Evolutionary conservation across 2,797 vertebrate species (phyloP).

Genomic region (Pteropus rufus): DNA sequence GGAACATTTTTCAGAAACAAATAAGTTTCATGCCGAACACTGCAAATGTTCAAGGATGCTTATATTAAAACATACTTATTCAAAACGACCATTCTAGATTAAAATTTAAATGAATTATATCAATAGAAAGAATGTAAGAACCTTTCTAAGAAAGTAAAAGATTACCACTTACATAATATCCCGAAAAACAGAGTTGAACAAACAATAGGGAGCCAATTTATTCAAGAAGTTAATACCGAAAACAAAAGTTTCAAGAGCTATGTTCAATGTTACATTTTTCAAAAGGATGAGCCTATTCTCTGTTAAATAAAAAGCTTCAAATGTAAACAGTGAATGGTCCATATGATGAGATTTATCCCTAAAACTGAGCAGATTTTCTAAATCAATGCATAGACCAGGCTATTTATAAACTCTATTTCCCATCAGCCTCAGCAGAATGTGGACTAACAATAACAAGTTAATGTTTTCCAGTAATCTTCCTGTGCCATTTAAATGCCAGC

Average conservation of each 20-base stretch:
- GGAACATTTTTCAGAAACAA: neutral
- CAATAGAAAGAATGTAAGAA: neutral
- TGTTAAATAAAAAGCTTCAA: conserved; percentile 58
- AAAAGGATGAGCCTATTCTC: conserved; percentile 53
- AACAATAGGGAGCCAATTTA: conserved; percentile 21
- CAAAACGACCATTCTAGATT: conserved; percentile 17
- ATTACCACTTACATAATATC: neutral
- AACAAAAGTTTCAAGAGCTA: conserved; percentile 36
- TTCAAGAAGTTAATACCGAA: conserved; percentile 31
- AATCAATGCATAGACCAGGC: conserved; percentile 74
- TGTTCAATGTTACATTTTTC: conserved; percentile 28
- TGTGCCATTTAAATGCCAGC: conserved; percentile 81
- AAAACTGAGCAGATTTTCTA: conserved; percentile 81
- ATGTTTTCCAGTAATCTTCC: conserved; percentile 87
- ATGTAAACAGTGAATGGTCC: conserved; percentile 71
- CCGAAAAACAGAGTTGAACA: conserved; percentile 12
- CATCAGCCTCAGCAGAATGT: conserved; percentile 81
- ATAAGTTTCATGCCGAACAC: neutral
- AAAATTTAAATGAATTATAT: conserved; percentile 39
- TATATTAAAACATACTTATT: conserved; percentile 46
- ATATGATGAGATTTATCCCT: conserved; percentile 59
- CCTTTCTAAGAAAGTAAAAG: conserved; percentile 18
- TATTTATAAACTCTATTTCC: conserved; percentile 85
- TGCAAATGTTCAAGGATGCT: conserved; percentile 21
- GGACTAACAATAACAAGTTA: conserved; percentile 86